Conservation (phyloP, 2,888 invertebrate genomes). For the Biston stratarius region DNA sequence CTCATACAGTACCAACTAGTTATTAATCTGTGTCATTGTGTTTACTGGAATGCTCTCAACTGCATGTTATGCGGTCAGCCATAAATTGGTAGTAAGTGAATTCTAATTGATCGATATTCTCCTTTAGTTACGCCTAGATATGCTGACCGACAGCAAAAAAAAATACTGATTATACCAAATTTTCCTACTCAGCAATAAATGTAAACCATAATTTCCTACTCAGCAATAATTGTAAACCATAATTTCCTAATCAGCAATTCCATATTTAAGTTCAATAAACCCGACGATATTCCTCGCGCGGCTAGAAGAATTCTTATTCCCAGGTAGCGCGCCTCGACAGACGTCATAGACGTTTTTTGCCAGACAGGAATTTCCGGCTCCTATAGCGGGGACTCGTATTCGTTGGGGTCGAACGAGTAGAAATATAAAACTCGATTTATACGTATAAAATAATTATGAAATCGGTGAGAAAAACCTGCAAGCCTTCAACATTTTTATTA, state of each 20-base stretch:
- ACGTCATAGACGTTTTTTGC: slow-evolving; percentile 46
- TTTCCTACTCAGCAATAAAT: not conserved
- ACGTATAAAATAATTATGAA: too few species aligned
- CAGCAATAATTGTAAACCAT: too few species aligned
- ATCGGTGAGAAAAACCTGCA: too few species aligned
- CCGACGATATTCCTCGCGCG: not conserved
- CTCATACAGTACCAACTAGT: slow-evolving; percentile 1
- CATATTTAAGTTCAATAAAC: slow-evolving; percentile 3
- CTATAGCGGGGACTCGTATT: slow-evolving; percentile 17
- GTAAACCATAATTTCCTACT: too few species aligned
- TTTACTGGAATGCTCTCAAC: slow-evolving; percentile 8
- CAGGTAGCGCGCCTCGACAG: slow-evolving; percentile 15
- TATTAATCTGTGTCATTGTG: slow-evolving; percentile 3
- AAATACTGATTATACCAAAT: not conserved
- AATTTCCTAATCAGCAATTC: not conserved
- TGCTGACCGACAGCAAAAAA: slow-evolving; percentile 3
- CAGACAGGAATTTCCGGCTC: slow-evolving; percentile 65
- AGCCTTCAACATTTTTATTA: too few species aligned
- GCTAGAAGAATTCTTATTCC: slow-evolving; percentile 2
- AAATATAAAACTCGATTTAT: not conserved
- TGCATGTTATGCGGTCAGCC: slow-evolving; percentile 3
- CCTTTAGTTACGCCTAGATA: not conserved
- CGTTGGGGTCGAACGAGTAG: slow-evolving; percentile 40
- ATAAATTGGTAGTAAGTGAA: not conserved
- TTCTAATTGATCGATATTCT: not conserved